Evolutionary conservation across 2,797 vertebrate species (phyloP).

Genomic region (Carduelis carduelis): DNA sequence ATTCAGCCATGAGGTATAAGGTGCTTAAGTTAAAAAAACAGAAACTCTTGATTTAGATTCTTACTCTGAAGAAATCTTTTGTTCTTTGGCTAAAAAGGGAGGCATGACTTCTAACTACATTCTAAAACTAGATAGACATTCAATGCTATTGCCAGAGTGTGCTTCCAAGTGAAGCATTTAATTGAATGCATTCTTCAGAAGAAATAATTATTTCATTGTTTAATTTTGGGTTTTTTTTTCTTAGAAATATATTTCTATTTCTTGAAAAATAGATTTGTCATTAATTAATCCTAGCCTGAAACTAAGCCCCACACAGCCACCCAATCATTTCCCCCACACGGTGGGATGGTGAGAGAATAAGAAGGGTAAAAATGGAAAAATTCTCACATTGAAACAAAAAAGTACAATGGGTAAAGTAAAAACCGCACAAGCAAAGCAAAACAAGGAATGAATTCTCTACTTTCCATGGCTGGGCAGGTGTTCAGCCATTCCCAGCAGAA

Average conservation of each 20-base stretch:
- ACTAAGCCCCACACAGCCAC: neutral
- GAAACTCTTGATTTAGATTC: neutral
- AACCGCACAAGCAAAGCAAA: neutral
- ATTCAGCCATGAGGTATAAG: neutral
- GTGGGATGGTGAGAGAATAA: neutral
- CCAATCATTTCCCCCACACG: rapidly evolving
- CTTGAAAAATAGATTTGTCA: neutral
- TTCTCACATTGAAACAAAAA: neutral
- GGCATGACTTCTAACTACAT: neutral
- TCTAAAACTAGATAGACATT: neutral
- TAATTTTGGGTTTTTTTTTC: neutral
- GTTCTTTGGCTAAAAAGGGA: neutral
- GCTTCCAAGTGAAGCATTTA: neutral
- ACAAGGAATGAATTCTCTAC: neutral
- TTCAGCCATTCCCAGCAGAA: neutral
- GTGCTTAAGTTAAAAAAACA: neutral
- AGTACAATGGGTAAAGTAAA: neutral
- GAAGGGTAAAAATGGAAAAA: neutral
- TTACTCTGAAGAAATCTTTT: neutral
- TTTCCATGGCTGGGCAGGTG: neutral
- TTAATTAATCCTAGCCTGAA: neutral
- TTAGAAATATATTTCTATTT: neutral
- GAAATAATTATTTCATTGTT: neutral
- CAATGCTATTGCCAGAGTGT: neutral
- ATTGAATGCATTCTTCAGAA: neutral